Conservation (phyloP, 2,797 vertebrate genomes). For the Crypturellus tataupa region DNA sequence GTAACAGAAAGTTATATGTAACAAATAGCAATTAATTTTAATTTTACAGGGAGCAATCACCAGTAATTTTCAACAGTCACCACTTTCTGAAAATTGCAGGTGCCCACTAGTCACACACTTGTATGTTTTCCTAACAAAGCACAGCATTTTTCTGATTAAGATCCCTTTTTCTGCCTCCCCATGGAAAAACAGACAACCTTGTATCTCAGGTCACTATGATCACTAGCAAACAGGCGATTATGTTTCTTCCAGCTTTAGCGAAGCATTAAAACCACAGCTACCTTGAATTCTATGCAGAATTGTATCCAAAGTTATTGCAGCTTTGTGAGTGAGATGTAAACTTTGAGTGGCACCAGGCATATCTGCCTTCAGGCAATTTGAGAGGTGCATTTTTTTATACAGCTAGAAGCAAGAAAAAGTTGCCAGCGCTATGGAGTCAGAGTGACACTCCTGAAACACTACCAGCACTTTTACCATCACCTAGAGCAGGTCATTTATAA, state of each 20-base stretch:
- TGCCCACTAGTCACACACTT: neutral
- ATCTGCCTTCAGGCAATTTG: neutral
- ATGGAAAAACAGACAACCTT: neutral
- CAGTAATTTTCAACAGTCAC: neutral
- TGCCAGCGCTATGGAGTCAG: neutral
- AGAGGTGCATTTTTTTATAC: neutral
- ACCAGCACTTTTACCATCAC: neutral
- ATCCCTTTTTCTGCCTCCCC: fast-evolving
- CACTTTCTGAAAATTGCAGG: neutral
- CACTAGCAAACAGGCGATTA: neutral
- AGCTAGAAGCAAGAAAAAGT: neutral
- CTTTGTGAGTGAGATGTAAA: neutral
- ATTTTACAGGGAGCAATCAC: neutral
- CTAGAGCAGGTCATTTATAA: neutral
- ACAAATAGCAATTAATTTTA: neutral
- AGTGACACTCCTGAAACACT: neutral
- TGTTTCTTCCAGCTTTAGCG: neutral
- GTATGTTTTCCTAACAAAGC: neutral
- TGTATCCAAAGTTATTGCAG: neutral
- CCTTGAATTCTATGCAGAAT: neutral
- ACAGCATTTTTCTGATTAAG: neutral
- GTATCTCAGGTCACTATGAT: neutral
- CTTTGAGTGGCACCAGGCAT: neutral
- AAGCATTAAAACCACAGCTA: neutral
- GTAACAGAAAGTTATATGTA: neutral